Evolutionary conservation across 2,888 invertebrate species (phyloP), one percentile per base, ranked within the genome.

Genomic region (Allygus modestus): DNA sequence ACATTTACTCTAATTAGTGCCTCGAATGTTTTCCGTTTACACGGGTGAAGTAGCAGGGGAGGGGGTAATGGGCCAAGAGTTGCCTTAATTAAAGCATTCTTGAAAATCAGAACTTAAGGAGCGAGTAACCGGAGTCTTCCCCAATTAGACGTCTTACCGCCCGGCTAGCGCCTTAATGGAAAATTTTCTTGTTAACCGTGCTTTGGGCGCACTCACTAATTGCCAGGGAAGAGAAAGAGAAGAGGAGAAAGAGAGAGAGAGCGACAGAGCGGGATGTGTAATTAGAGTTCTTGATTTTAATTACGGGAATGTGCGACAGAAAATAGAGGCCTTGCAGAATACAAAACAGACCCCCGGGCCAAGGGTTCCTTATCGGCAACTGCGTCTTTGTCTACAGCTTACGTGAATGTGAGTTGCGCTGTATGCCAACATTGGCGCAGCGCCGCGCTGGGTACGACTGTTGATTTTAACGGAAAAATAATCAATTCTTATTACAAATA

Each of bases 271-370:
- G 31, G 54, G 51, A 69, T 79, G 65, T 85, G 85, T 85, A 85
- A 85, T 85, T 85, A 85, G 83, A 83, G 83, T 83, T 85, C 85
- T 75, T 83, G 85, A 85, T 85, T 85, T 83, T 85, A 85, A 85
- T 85, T 85, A 85, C 85, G 83, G 83, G 61, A 75, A 83, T 75
- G 75, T 75, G 61, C 83, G 83, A 83, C 83, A 73, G 83, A 83
- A 83, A 75, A 83, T 75, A 83, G 83, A 83, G 75, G 73, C 73
- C 73, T 54, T 61, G 37, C 58, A 23, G 75, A 83, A 75, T 75
- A 75, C 75, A 83, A 83, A 83, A 75, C 58, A 75, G 83, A 75
- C 37, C 58, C 83, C 83, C n/a, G 83, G 83, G 83, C 41, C 46
- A 41, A 15, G 37, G 79, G 46, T 79, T 79, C 58, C 79, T 58